Conservation (phyloP, 2,113 vertebrate species). For the Bungarus multicinctus region DNA sequence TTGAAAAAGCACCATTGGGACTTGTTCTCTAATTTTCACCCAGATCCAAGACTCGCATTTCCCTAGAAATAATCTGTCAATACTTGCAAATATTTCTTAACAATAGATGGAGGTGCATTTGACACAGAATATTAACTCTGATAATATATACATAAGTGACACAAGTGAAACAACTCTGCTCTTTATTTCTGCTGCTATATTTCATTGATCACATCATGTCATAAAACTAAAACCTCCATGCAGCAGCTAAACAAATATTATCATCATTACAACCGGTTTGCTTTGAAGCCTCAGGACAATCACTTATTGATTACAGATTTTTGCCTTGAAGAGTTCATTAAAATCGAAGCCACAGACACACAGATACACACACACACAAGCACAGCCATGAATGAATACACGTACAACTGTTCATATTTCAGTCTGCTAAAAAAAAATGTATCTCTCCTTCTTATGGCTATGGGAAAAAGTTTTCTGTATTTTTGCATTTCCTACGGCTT, state of each 20-base stretch:
- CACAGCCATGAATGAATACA: background rate
- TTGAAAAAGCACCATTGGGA: background rate
- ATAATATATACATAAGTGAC: background rate
- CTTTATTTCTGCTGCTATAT: constrained; percentile 1
- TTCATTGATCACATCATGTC: background rate
- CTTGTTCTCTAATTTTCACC: background rate
- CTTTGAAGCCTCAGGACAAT: constrained; percentile 17
- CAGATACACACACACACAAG: background rate
- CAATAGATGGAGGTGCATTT: background rate
- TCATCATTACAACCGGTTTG: constrained; percentile 2
- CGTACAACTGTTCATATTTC: background rate
- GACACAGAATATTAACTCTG: background rate
- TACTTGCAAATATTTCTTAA: background rate
- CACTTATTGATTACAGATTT: constrained; percentile 30
- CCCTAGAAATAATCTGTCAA: background rate
- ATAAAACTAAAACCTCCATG: constrained; percentile 15
- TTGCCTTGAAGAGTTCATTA: background rate
- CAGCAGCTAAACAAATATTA: constrained; percentile 16
- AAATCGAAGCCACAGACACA: background rate
- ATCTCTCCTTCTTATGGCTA: background rate
- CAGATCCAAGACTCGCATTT: background rate
- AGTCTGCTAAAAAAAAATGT: background rate
- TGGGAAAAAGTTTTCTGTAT: background rate
- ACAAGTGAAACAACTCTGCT: background rate
- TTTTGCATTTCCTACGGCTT: background rate